Evolutionary conservation across 2,888 invertebrate genomes (phyloP), one percentile per base, ranked within the genome.

Genomic region (Platerodrilus igneus): DNA sequence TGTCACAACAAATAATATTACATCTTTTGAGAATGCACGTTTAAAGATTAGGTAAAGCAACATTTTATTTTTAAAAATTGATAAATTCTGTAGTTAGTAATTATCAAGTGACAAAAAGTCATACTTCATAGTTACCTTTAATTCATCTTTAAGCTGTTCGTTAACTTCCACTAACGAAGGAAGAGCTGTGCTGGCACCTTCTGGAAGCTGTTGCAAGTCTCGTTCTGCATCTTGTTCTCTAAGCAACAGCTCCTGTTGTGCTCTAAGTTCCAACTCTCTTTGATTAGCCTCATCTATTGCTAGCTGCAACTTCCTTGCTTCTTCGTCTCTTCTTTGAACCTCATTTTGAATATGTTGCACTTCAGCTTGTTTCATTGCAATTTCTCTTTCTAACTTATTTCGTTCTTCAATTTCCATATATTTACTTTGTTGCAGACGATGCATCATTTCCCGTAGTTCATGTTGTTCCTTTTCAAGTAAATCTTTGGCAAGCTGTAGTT

Each of bases 401-500:
- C 85, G 79, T 68, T 91, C 63, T 1, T 79, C 87, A 25, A 83
- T 83, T 70, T 94, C 93, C 86, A 93, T 83, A 62, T 89, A 83
- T 74, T 90, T 89, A 62, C 83, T 84, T 63, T 88, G 85, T 70
- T 93, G 92, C 55, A 95, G 78, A 60, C 90, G 83, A 55, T 81
- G 79, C 81, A 93, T 88, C 86, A 96, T 90, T 38, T 77, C 81
- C 57, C 86, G 84, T 59, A 92, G 72, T 70, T 86, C 84, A 66
- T 83, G 83, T 72, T 90, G 89, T 59, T 88, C 80, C 59, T 77
- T 73, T 68, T 92, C 92, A 42, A 92, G 74, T 68, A 90, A 86
- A 62, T 89, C 87, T 73, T 92, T 92, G 56, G 90, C 86, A 50
- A 81, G 81, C 66, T 93, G 91, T 62, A 93, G 74, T 67, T 90